A percentile compares a stretch with the other conserved stretches of the same genome.
Conservation (phyloP, 2,888 invertebrate species). For the Parasteatoda lunata region DNA sequence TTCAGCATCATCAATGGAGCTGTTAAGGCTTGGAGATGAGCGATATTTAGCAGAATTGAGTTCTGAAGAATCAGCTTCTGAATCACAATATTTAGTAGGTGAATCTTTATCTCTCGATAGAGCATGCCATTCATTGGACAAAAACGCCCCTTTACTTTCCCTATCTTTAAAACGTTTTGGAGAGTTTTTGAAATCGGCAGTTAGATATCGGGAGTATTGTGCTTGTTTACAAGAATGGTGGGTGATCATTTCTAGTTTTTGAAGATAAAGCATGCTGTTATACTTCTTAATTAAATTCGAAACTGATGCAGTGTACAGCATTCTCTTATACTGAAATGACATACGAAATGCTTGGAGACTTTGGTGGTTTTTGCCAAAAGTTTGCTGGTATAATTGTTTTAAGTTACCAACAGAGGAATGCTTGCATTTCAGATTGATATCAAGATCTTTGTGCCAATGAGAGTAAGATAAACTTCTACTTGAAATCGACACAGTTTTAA, state of each 20-base stretch:
- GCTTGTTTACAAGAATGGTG: not conserved
- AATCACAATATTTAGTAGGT: not conserved
- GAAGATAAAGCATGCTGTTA: conserved; percentile 34
- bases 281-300: conserved; percentile 58
- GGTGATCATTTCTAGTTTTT: conserved; percentile 7
- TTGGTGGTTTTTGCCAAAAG: not conserved
- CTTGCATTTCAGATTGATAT: conserved; percentile 38
- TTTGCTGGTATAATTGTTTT: conserved; percentile 36
- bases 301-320: conserved; percentile 51
- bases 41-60: not conserved
- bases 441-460: conserved; percentile 36
- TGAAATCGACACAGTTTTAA: conserved; percentile 11
- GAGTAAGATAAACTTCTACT: conserved; percentile 12
- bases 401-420: conserved; percentile 58
- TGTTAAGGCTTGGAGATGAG: not conserved
- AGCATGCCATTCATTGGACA: not conserved
- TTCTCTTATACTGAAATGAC: conserved; percentile 49
- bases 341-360: not conserved
- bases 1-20: not conserved
- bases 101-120: not conserved
- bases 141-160: not conserved
- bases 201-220: not conserved
- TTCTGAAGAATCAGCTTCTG: not conserved
- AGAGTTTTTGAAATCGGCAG: not conserved
- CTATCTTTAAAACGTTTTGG: not conserved